phyloP scores from a whole-genome alignment of 1,140 invertebrate genomes.

The Diprion similis region DNA sequence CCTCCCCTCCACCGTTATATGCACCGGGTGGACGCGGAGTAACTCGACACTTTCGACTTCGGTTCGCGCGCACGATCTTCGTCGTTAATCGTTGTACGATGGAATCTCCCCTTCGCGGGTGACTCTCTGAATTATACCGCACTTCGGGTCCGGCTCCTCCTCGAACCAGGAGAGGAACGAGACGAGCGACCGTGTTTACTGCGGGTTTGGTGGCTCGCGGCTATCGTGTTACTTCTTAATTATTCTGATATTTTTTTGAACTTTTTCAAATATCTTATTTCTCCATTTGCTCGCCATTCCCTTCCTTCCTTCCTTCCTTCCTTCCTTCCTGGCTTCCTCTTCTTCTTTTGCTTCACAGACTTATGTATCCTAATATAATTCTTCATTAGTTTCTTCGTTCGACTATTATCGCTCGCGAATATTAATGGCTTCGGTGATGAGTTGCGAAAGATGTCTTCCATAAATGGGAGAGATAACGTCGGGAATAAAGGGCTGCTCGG shows the following conservation, averaged over 20 bases:
- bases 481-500: background rate
- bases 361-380: no score
- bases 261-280: background rate
- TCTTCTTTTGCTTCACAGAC: no score
- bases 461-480: background rate
- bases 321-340: constrained; percentile 18
- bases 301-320: constrained; percentile 20
- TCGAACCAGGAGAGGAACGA: background rate
- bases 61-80: constrained; percentile 1
- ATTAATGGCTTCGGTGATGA: constrained; percentile 6
- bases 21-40: constrained; percentile 6
- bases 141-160: no score
- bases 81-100: constrained; percentile 4
- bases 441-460: background rate
- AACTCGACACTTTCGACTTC: constrained; percentile 5
- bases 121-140: constrained; percentile 4
- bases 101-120: background rate
- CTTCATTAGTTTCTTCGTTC: background rate
- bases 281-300: background rate
- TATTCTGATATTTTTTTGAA: background rate
- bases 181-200: background rate
- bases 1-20: background rate
- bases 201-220: background rate
- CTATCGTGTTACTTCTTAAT: constrained; percentile 7
- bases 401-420: background rate